Evolutionary conservation across 2,888 invertebrate species (phyloP), one percentile per base, ranked within the genome.

Genomic region (Drosophila percnosoma): DNA sequence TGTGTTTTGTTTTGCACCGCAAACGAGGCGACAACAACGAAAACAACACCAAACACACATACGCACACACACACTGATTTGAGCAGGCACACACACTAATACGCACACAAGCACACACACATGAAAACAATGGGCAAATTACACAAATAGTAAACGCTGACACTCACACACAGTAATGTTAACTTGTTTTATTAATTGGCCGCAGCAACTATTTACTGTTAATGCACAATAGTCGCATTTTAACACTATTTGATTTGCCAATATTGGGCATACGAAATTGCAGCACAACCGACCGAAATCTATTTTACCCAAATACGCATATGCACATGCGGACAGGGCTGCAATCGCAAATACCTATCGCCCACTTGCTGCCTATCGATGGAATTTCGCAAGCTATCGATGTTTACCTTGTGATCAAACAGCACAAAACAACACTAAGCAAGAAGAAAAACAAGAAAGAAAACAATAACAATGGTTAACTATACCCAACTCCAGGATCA

Each of bases 1-100:
- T 72, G 78, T 78, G 78, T 78, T 78, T 78, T 78, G 78, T 78
- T 78, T 78, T 80, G 78, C 72, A 80, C 76, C 68, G 78, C 72
- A 79, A 63, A 40, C 60, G 60, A 75, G 38, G 45, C 66, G 38
- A 73, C 77, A 67, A 74, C 57, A 73, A 75, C 59, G 57, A 58
- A 63, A 71, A 48, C 58, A 64, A 55, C 58, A 62, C 48, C 40
- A 13, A 49, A 54, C 54, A 42, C 55, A 24, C 53, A 53, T n/a
- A 45, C 58, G 27, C 34, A 58, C 40, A 52, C 55, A 45, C 29
- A 36, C 33, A 27, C 29, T 18, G 29, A 51, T 18, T 45, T 8
- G 24, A 45, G 45, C 45, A 24, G 45, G 21, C 54, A 51, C 36
- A 24, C 6, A 55, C 31, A 65, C 38, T 18, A 10, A 38, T 11